Evolutionary conservation across 1,140 invertebrate species (phyloP).

Genomic region (Drosophila varians): DNA sequence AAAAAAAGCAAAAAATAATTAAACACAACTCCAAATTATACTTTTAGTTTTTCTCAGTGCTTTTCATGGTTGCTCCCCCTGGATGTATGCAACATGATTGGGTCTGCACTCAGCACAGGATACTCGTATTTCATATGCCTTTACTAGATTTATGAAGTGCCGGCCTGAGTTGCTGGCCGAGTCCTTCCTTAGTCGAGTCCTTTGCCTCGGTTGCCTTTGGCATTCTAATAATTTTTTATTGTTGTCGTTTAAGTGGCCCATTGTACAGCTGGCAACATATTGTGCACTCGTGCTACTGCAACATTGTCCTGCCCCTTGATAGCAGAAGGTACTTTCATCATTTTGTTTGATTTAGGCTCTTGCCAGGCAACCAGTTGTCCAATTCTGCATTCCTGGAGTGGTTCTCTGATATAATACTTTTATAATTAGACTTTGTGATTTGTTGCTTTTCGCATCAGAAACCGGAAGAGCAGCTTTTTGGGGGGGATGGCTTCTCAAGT

Average conservation of each 20-base stretch:
- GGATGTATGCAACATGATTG: slow-evolving; percentile 69
- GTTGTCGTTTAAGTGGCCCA: slow-evolving; percentile 77
- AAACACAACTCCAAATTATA: too few relatives aligned
- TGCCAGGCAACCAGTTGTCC: slow-evolving; percentile 20
- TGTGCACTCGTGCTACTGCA: slow-evolving; percentile 41
- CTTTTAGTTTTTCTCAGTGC: slow-evolving; percentile 24
- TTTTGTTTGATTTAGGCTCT: slow-evolving; percentile 13
- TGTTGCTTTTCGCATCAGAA: slow-evolving; percentile 13
- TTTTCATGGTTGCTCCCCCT: slow-evolving; percentile 10
- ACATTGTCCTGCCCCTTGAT: slow-evolving; percentile 44
- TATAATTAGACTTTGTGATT: slow-evolving; percentile 52
- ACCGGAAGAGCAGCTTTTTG: slow-evolving; percentile 37
- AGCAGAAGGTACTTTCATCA: slow-evolving; percentile 25
- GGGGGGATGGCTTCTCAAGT: too few relatives aligned
- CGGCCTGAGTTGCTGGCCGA: slow-evolving; percentile 23
- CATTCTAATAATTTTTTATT: slow-evolving; percentile 80
- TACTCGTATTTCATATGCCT: slow-evolving; percentile 78
- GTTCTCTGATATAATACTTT: slow-evolving; percentile 16
- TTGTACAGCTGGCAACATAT: slow-evolving; percentile 79
- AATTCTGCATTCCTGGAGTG: slow-evolving; percentile 34
- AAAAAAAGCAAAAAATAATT: too few relatives aligned
- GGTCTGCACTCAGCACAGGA: slow-evolving; percentile 68
- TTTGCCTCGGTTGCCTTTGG: slow-evolving; percentile 52
- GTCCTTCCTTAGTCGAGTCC: slow-evolving; percentile 34
- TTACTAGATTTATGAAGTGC: slow-evolving; percentile 75